Evolutionary conservation across 2,888 invertebrate species (phyloP), one percentile per base, ranked within the genome.

Genomic region (Heteropelma amictum): DNA sequence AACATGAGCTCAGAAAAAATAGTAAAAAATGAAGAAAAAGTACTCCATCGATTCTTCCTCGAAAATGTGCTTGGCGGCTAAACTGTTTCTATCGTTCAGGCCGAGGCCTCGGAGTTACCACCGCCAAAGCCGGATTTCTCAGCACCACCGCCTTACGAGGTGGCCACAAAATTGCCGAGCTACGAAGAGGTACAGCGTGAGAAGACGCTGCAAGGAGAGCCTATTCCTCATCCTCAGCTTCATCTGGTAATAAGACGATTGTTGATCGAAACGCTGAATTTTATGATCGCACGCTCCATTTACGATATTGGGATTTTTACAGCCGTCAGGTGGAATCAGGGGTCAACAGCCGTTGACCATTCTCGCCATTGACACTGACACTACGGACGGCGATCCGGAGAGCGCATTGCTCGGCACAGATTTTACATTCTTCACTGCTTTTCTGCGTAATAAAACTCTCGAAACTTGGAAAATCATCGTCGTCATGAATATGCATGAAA

Each of bases 121-220:
- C 96, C 96, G 4, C 96, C 96, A 0, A 95, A 94, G 86, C 93
- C 94, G 1, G 96, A 96, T 85, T 96, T 95, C 86, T 94, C 94
- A 40, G 96, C 96, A 49, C 96, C 96, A 72, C 97, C 97, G 1
- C 96, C 96, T 0, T 97, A 97, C 84, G 96, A 96, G 88, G 93
- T 95, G 71, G 95, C 94, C 78, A 94, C 95, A 23, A 96, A 96
- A 89, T 90, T 97, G 84, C 97, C 96, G 3, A 95, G 96, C 10
- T 97, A 97, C 87, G 97, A 97, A 89, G 97, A 97, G 89, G 97
- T 97, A 58, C 96, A 97, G 88, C 91, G 95, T 81, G 95, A 96
- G 86, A 97, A 97, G 87, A 93, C 93, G 80, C 89, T 95, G 82
- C 95, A 95, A 84, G 95, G 94, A 51, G 94, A 94, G 83, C 88